These are phyloP conservation scores for Rhinichthys osculus DNA, from an alignment of 2,797 vertebrate species.

Conservation along the genomic window DNA sequence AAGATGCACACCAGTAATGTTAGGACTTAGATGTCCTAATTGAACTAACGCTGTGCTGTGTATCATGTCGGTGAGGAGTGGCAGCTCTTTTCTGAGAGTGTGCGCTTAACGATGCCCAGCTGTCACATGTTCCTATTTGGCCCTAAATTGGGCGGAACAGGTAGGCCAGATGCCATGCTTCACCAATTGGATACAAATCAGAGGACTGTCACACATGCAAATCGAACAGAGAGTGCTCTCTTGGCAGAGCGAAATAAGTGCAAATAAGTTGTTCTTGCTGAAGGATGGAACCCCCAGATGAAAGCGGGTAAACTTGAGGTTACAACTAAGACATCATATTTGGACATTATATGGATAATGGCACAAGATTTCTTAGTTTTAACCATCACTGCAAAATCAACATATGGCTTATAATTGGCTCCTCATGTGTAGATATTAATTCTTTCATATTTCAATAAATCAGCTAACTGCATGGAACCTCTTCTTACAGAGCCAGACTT, in stretches of 20 bases:
- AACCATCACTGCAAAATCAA: background rate
- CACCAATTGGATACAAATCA: constrained; percentile 31
- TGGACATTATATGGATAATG: too few relatives aligned
- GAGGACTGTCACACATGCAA: constrained; percentile 33
- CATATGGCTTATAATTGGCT: background rate
- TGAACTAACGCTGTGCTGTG: background rate
- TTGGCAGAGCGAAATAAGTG: constrained; percentile 21
- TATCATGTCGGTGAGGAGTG: constrained; percentile 20
- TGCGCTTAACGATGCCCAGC: constrained; percentile 16
- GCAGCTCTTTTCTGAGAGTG: constrained; percentile 22
- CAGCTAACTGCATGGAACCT: background rate
- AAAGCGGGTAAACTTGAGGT: background rate
- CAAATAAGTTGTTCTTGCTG: background rate
- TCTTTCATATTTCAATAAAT: background rate
- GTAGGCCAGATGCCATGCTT: constrained; percentile 35
- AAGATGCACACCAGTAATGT: too few relatives aligned
- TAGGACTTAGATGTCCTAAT: too few relatives aligned
- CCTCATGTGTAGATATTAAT: background rate
- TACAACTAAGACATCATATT: background rate
- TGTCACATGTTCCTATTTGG: constrained; percentile 43
- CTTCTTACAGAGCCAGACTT: background rate
- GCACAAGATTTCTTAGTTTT: background rate
- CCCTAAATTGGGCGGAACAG: constrained; percentile 32
- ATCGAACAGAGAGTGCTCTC: constrained; percentile 27
- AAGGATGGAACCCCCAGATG: background rate